phyloP scores from a whole-genome alignment of 2,888 invertebrate genomes.

The Watsonalla binaria region DNA sequence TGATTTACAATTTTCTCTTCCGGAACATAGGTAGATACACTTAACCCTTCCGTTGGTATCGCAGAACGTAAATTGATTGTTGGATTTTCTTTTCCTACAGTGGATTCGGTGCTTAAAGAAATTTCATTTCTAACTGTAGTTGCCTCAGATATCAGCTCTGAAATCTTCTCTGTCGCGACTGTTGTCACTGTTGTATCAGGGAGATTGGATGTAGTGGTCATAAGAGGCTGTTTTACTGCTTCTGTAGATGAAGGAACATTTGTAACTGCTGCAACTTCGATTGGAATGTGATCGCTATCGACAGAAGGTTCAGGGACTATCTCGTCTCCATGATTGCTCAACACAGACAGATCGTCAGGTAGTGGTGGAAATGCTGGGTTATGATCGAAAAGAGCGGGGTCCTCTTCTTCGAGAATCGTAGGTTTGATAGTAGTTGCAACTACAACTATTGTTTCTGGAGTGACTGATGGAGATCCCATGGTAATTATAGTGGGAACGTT shows the following conservation, averaged over 20 bases:
- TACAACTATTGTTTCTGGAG: conserved; percentile 22
- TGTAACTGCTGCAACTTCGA: conserved; percentile 36
- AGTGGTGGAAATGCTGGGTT: conserved; percentile 71
- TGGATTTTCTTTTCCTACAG: conserved; percentile 42
- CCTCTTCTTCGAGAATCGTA: conserved; percentile 62
- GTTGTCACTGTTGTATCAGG: conserved; percentile 25
- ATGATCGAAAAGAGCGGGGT: conserved; percentile 51
- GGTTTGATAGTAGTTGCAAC: conserved; percentile 48
- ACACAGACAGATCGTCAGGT: conserved; percentile 64
- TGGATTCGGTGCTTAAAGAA: conserved; percentile 23
- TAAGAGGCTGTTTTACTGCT: conserved; percentile 27
- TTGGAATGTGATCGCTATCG: conserved; percentile 44
- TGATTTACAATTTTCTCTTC: conserved; percentile 47
- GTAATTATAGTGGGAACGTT: conserved; percentile 45
- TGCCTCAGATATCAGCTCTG: conserved; percentile 23
- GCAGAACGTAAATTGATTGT: conserved; percentile 61
- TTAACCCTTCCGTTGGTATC: conserved; percentile 58
- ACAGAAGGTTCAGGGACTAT: conserved; percentile 49
- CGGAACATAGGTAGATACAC: conserved; percentile 40
- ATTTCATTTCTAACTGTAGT: conserved; percentile 23
- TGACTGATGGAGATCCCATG: conserved; percentile 37
- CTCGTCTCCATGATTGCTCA: conserved; percentile 64
- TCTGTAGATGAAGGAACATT: conserved; percentile 33
- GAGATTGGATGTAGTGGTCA: conserved; percentile 32
- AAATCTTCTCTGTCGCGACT: conserved; percentile 27